Conservation (phyloP, 2,113 vertebrate species). For the Istiophorus platypterus region DNA sequence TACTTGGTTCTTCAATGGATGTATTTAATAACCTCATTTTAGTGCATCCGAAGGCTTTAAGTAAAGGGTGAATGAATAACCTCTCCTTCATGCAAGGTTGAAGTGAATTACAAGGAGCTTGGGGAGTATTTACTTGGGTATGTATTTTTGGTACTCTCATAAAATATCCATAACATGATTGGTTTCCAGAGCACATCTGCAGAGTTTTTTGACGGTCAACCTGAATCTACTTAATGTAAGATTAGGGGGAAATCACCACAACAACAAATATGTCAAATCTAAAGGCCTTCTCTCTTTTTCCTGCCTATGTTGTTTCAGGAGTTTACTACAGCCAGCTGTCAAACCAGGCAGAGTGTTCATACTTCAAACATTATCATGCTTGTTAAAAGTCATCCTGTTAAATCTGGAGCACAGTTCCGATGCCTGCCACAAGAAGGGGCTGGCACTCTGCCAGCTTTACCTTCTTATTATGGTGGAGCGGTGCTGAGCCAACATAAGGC, state of each 20-base stretch:
- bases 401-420: slow-evolving; percentile 80
- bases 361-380: slow-evolving; percentile 80
- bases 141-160: slow-evolving; percentile 76
- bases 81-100: slow-evolving; percentile 45
- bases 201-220: slow-evolving; percentile 65
- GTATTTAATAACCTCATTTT: slow-evolving; percentile 45
- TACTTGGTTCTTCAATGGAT: slow-evolving; percentile 16
- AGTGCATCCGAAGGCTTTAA: slow-evolving; percentile 33
- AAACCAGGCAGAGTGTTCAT: slow-evolving; percentile 70
- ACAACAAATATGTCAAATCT: slow-evolving; percentile 78
- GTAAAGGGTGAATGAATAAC: slow-evolving; percentile 49
- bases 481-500: slow-evolving; percentile 63
- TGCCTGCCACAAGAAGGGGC: slow-evolving; percentile 81
- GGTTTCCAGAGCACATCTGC: slow-evolving; percentile 80
- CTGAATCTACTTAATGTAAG: slow-evolving; percentile 68
- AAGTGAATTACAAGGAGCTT: slow-evolving; percentile 69
- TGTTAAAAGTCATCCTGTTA: slow-evolving; percentile 79
- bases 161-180: slow-evolving; percentile 75
- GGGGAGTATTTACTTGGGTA: slow-evolving; percentile 63
- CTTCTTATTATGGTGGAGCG: slow-evolving; percentile 79
- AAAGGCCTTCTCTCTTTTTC: slow-evolving; percentile 63
- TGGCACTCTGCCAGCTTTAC: slow-evolving; percentile 79
- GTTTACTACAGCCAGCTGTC: slow-evolving; percentile 82
- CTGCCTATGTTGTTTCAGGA: slow-evolving; percentile 48
- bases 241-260: slow-evolving; percentile 74